Evolutionary conservation across 2,113 vertebrate species (phyloP).

Genomic region (Callithrix jacchus): DNA sequence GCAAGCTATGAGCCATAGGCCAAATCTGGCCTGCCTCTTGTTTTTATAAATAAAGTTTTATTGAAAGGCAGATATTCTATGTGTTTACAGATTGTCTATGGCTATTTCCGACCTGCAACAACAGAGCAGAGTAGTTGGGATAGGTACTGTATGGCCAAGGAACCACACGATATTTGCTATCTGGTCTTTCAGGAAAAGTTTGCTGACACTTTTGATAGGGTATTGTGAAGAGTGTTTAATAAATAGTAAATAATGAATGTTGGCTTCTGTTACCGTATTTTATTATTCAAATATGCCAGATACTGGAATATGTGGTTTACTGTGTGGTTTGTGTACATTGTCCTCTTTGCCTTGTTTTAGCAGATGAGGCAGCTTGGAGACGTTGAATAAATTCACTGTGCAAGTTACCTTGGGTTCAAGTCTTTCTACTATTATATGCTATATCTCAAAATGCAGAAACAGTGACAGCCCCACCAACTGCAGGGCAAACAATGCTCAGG

Average conservation of each 20-base stretch:
- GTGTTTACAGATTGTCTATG: not conserved
- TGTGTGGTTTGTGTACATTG: not conserved
- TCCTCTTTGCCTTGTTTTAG: not conserved
- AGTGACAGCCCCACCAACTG: not conserved
- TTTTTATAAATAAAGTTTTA: constrained; percentile 19
- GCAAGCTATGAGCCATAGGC: rapidly evolving
- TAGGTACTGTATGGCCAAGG: not conserved
- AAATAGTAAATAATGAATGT: not conserved
- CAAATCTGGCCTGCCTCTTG: not conserved
- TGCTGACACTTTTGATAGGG: not conserved
- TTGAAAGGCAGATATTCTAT: not conserved
- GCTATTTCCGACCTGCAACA: not conserved
- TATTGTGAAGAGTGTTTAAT: not conserved
- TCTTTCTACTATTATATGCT: not conserved
- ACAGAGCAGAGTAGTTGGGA: not conserved
- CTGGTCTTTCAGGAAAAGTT: not conserved
- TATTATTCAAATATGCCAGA: not conserved
- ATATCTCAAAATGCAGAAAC: not conserved
- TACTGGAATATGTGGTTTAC: not conserved
- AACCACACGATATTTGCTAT: not conserved
- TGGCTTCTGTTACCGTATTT: not conserved
- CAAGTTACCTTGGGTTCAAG: not conserved
- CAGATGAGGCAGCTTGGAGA: not conserved
- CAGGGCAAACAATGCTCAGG: not conserved
- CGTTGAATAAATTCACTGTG: not conserved